Evolutionary conservation across 2,888 invertebrate genomes (phyloP).

Genomic region (Phragmatobia fuliginosa): DNA sequence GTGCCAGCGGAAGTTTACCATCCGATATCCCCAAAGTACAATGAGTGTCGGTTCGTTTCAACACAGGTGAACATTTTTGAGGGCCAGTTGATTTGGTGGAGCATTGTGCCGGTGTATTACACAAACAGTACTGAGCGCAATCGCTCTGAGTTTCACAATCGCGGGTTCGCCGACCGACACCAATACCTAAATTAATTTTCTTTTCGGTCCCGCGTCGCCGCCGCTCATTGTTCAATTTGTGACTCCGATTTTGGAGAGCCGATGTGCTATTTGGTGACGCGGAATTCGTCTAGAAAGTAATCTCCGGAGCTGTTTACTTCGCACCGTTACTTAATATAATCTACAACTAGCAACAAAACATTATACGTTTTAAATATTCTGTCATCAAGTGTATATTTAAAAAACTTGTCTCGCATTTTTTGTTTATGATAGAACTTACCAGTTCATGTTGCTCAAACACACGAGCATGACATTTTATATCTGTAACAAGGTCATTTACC

Average conservation of each 20-base stretch:
- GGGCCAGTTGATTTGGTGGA: slow-evolving; percentile 76
- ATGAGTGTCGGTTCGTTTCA: slow-evolving; percentile 64
- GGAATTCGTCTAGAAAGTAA: slow-evolving; percentile 64
- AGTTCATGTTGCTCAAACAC: slow-evolving; percentile 72
- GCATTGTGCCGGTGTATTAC: slow-evolving; percentile 82
- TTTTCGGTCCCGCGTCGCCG: slow-evolving; percentile 77
- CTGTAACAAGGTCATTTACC: slow-evolving; percentile 82
- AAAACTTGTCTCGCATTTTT: slow-evolving; percentile 45
- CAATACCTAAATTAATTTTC: slow-evolving; percentile 86
- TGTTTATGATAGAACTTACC: slow-evolving; percentile 64
- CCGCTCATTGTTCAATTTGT: slow-evolving; percentile 81
- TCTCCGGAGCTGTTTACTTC: slow-evolving; percentile 53
- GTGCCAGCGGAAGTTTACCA: slow-evolving; percentile 43
- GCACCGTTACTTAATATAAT: slow-evolving; percentile 10
- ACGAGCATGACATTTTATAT: slow-evolving; percentile 83
- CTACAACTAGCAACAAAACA: slow-evolving; percentile 4
- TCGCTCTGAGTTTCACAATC: slow-evolving; percentile 83
- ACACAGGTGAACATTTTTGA: slow-evolving; percentile 78
- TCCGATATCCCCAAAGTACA: slow-evolving; percentile 33
- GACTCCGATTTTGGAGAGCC: slow-evolving; percentile 72
- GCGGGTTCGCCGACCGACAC: slow-evolving; percentile 83
- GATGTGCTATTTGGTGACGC: slow-evolving; percentile 70
- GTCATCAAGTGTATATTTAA: slow-evolving; percentile 29
- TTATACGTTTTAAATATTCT: slow-evolving; percentile 15
- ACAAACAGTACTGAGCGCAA: slow-evolving; percentile 82